A percentile compares a stretch with the other conserved stretches of the same genome.
These are phyloP conservation scores for Hoplostethus mediterraneus DNA, from an alignment of 2,797 vertebrate species.

Conservation along the genomic window DNA sequence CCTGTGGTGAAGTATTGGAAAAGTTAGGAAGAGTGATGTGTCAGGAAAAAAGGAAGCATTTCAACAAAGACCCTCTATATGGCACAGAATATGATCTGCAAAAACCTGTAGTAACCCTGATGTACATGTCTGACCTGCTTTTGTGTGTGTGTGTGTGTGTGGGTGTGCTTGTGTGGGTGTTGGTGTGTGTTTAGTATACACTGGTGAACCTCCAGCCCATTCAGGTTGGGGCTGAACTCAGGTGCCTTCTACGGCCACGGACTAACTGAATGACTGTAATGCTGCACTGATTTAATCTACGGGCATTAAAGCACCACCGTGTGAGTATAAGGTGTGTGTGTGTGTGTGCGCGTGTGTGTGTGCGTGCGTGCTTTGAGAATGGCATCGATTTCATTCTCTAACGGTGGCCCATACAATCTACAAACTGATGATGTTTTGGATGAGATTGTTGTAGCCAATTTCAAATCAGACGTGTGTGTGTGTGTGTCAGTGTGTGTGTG, in stretches of 20 bases:
- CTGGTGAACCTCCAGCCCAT: conserved; percentile 54
- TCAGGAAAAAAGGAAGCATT: too few relatives aligned
- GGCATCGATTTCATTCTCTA: too few relatives aligned
- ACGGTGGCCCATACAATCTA: not conserved
- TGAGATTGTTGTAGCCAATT: not conserved
- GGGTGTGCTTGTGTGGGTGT: conserved; percentile 1
- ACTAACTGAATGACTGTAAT: conserved; percentile 41
- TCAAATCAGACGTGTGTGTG: not conserved
- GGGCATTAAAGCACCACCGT: conserved; percentile 23
- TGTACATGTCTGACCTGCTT: not conserved
- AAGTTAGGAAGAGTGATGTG: too few relatives aligned
- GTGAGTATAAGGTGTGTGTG: conserved; percentile 1
- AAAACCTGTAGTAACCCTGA: not conserved
- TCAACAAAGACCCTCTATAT: too few relatives aligned
- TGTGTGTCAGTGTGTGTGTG: conserved; percentile 5
- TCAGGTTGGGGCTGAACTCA: conserved; percentile 60
- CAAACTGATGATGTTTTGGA: conserved; percentile 3
- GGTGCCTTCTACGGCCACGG: conserved; percentile 63
- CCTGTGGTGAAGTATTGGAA: too few relatives aligned
- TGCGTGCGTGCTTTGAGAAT: not conserved
- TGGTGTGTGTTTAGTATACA: conserved; percentile 27
- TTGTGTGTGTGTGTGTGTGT: conserved; percentile 20
- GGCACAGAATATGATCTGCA: too few relatives aligned
- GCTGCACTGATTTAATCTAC: conserved; percentile 58
- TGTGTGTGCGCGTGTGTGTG: conserved; percentile 5